Evolutionary conservation across 2,797 vertebrate species (phyloP).

Genomic region (Sebastes diploproa): DNA sequence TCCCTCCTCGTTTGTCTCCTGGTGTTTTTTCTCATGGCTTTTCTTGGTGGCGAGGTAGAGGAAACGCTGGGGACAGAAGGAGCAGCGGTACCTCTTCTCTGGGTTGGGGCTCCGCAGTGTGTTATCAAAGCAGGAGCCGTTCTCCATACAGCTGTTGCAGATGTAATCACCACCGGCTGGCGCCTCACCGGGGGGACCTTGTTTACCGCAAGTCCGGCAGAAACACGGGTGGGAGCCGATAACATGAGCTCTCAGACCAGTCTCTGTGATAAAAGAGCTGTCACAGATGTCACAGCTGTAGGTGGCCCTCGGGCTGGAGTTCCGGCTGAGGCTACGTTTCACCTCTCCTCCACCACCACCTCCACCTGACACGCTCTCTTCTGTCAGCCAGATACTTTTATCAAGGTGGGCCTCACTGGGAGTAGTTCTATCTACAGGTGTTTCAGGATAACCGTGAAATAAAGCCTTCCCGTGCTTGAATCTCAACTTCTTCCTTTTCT

Average conservation of each 20-base stretch:
- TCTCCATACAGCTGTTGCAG: conserved; percentile 93
- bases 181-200: conserved; percentile 90
- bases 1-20: conserved; percentile 86
- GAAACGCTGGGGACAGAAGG: conserved; percentile 97
- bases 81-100: conserved; percentile 95
- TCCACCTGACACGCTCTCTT: conserved; percentile 72
- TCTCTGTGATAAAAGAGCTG: conserved; percentile 92
- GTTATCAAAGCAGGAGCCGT: conserved; percentile 93
- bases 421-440: conserved; percentile 48
- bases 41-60: conserved; percentile 96
- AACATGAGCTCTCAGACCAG: conserved; percentile 92
- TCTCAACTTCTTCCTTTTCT: conserved; percentile 90
- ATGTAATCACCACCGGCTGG: conserved; percentile 89
- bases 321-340: conserved; percentile 79
- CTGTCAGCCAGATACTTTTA: conserved; percentile 47
- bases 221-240: conserved; percentile 90
- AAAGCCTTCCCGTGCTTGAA: conserved; percentile 85
- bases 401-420: conserved; percentile 56
- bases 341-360: conserved; percentile 64
- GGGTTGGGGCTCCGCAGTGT: conserved; percentile 88
- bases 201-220: conserved; percentile 94
- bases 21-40: conserved; percentile 95
- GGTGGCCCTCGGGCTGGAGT: conserved; percentile 82
- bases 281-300: conserved; percentile 91
- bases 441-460: conserved; percentile 60